Evolutionary conservation across 37 sponge, comb jelly and placozoan genomes (phyloP).

Genomic region (Aphrocallistes beatrix): DNA sequence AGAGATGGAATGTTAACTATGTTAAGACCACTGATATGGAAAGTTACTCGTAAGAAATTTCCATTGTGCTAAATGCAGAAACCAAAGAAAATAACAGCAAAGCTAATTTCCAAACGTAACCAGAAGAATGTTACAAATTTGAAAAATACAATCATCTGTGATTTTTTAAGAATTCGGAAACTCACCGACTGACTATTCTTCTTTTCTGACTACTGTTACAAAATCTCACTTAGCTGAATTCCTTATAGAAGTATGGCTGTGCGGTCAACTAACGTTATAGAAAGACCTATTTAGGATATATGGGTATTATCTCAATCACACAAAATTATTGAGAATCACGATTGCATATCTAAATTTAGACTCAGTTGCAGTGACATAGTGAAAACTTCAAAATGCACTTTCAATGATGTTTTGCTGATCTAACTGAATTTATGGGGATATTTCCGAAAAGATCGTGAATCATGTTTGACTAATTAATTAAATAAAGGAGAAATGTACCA

Average conservation of each 20-base stretch:
- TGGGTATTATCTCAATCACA: background rate
- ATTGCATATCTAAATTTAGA: background rate
- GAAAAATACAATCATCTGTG: background rate
- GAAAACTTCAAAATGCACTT: no score
- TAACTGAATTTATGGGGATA: no score
- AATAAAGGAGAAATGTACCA: no score
- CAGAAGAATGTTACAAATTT: background rate
- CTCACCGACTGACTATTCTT: background rate
- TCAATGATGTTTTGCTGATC: no score
- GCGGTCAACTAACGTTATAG: background rate
- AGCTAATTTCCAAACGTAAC: background rate
- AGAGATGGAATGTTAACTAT: background rate
- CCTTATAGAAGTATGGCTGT: background rate
- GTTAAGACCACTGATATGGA: background rate
- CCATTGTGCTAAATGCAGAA: background rate
- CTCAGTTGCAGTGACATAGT: no score
- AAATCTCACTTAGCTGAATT: background rate
- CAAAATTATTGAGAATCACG: background rate
- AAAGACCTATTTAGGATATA: background rate
- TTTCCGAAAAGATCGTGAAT: no score
- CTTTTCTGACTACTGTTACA: background rate
- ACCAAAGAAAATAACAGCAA: background rate
- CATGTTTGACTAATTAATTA: no score
- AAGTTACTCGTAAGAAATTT: no score
- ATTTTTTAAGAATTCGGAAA: slow-evolving; percentile 6